phyloP scores from a whole-genome alignment of 2,797 vertebrate genomes.

The Discoglossus pictus region DNA sequence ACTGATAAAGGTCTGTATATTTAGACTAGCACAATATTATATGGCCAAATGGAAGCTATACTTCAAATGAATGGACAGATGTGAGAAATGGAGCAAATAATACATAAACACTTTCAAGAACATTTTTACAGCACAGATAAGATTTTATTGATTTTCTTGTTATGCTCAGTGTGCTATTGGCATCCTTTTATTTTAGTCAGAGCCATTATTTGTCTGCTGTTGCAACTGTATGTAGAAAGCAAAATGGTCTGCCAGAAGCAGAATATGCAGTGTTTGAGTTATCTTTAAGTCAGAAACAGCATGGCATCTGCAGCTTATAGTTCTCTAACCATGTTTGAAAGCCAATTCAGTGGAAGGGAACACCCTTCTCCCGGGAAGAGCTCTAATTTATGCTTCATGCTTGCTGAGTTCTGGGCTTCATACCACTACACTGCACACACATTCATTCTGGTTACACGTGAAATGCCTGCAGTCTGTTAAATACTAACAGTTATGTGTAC shows the following conservation, averaged over 20 bases:
- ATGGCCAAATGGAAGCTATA: conserved; percentile 11
- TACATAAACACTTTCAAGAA: conserved; percentile 4
- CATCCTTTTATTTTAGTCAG: conserved; percentile 17
- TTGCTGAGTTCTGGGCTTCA: conserved; percentile 34
- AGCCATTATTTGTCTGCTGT: conserved; percentile 18
- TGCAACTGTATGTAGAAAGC: conserved; percentile 28
- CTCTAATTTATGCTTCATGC: conserved; percentile 46
- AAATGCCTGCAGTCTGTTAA: conserved; percentile 31
- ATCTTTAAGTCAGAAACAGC: conserved; percentile 42
- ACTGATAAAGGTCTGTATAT: too few relatives aligned
- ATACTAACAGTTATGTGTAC: conserved; percentile 20
- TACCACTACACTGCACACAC: conserved; percentile 35
- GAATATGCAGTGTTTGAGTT: conserved; percentile 36
- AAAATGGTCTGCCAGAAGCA: conserved; percentile 11
- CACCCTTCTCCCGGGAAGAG: conserved; percentile 40
- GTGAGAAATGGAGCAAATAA: conserved; percentile 39
- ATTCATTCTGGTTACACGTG: conserved; percentile 25
- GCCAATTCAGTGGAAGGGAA: conserved; percentile 31
- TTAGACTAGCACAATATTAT: conserved; percentile 8
- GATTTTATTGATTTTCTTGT: conserved; percentile 36
- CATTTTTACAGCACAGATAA: conserved; percentile 24
- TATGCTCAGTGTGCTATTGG: conserved; percentile 9
- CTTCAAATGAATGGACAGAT: conserved; percentile 18
- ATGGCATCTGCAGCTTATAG: conserved; percentile 28
- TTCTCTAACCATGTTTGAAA: conserved; percentile 38